Base-by-base conservation (phyloP, 2,888 invertebrate genomes). In the Lypha dubia region DNA sequence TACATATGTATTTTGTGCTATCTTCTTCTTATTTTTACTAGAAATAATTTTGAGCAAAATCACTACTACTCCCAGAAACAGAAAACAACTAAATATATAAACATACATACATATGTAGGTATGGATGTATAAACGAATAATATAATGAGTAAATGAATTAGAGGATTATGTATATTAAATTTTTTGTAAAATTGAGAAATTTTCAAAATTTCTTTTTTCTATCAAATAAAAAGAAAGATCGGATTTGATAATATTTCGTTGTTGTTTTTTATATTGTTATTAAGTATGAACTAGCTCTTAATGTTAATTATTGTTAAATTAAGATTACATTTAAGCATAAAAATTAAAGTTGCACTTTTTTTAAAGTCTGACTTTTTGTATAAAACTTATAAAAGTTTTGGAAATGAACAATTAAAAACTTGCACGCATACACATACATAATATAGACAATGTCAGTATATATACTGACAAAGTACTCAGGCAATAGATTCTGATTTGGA, bases 231-330 rank as follows among this genome's bases (percentile, higher is more conserved):
- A 65, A 46, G 2, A 28, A 28, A 53, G 0, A 58, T 65, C 53
- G 20, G 32, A 75, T 35, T 17, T 22, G n/a, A n/a, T 65, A 76
- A 24, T 58, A 56, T 35, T 44, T 58, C 17, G 20, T 15, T 22
- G 28, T 58, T 56, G 35, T 28, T 73, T 65, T 46, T 6, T 49
- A 2, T 49, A 79, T 67, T 75, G n/a, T 56, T 56, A 38, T 71
- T 56, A 15, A 17, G 9, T 53, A 70, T 53, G 75, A 68, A 51
- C 75, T 77, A 70, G 28, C 13, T 56, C 75, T 75, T 81, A 81
- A 62, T 38, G 22, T 38, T 79, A 81, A 63, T 75, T 75, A 70
- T 70, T 63, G 51, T 62, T 81, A 75, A 62, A 53, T 81, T 62
- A 68, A 62, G 60, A 58, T 35, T 46, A 28, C 24, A 7, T 76